phyloP scores from a whole-genome alignment of 2,797 vertebrate species.

The Cirrhinus molitorella region DNA sequence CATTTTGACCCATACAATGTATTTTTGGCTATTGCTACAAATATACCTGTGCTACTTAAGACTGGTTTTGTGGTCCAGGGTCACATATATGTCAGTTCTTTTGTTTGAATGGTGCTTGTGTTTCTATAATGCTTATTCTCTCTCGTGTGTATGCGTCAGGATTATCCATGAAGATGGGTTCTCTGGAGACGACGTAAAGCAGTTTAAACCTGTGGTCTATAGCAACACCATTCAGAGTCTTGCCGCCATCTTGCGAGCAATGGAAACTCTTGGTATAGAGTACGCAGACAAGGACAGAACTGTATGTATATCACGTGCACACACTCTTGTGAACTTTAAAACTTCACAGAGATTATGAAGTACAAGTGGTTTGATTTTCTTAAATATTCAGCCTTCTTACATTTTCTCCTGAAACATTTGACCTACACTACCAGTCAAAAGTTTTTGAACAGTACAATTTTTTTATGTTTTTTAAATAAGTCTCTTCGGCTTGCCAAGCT shows the following conservation, averaged over 20 bases:
- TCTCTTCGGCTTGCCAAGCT: too few relatives aligned
- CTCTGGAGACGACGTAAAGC: conserved; percentile 96
- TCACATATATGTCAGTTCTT: background rate
- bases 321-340: background rate
- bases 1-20: too few relatives aligned
- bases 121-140: conserved; percentile 16
- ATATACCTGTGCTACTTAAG: too few relatives aligned
- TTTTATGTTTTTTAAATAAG: too few relatives aligned
- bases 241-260: conserved; percentile 94
- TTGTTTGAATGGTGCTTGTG: conserved; percentile 14
- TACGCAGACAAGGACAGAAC: conserved; percentile 93
- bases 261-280: conserved; percentile 95
- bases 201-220: conserved; percentile 97
- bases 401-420: too few relatives aligned
- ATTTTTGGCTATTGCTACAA: too few relatives aligned
- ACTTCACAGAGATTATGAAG: background rate
- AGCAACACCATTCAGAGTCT: conserved; percentile 99
- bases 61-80: too few relatives aligned
- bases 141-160: conserved; percentile 76
- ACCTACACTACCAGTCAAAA: too few relatives aligned
- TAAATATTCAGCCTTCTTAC: background rate
- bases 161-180: conserved; percentile 99
- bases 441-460: too few relatives aligned
- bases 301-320: conserved; percentile 77
- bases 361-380: background rate